Base-by-base conservation (phyloP, 2,888 invertebrate species). In the Pandemis heparana region DNA sequence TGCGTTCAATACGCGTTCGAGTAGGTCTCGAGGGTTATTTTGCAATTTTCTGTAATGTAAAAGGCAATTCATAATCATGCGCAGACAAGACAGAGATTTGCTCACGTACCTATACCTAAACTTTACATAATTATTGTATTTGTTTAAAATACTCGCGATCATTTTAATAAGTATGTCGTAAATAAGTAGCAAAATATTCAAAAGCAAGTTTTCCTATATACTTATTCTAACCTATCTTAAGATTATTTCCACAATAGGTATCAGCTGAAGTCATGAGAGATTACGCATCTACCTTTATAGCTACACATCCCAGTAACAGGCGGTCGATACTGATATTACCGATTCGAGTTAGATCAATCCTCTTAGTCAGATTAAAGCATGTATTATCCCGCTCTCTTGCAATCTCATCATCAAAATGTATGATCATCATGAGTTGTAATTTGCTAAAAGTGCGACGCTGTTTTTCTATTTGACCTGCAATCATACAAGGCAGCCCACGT, bases 301-400 rank as follows among this genome's bases (percentile, higher is more conserved):
- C 51, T 53, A 16, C 56, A 23, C 56, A 18, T 46, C 43, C 41
- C 14, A 63, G 63, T 72, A 62, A 8, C n/a, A 63, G 56, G n/a
- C 51, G 23, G 63, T 63, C 63, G 46, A 72, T 68, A 68, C 67
- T 18, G 71, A 56, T 46, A 39, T 68, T 68, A 72, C 67, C 38
- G 71, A 56, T 46, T 46, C 46, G 39, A 68, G 67, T 72, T 72
- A 56, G 72, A 63, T 68, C 67, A 68, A 46, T 68, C 63, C 72
- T 68, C 68, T 68, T 72, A 68, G 46, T 39, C 32, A 68, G 56
- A 72, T 63, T 63, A 72, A 68, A 72, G 62, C 59, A 68, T 60
- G 67, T 60, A 68, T 68, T 68, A 68, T 68, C 59, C 59, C 66
- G 41, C 66, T 59, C 59, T 46, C 59, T 59, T 59, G 67, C 67